These are phyloP conservation scores for Metaphire vulgaris DNA, from an alignment of 1,140 invertebrate genomes.

Conservation along the genomic window DNA sequence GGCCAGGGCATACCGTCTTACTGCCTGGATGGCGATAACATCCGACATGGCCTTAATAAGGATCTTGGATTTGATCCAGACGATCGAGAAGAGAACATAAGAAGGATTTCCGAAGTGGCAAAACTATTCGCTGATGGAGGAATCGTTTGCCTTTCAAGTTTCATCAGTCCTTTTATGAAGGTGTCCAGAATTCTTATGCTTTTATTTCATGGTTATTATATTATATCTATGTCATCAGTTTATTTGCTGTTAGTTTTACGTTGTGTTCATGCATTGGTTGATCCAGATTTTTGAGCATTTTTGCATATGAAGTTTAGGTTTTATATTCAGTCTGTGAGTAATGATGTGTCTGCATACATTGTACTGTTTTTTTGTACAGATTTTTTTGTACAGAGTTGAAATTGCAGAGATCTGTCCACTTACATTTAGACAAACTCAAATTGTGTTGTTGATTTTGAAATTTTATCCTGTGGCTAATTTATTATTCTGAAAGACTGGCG, in stretches of 20 bases:
- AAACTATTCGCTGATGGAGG: constrained; percentile 97
- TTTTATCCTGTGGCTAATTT: background rate
- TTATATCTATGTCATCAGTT: background rate
- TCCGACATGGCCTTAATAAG: constrained; percentile 88
- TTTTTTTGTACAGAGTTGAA: no score
- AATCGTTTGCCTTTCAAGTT: constrained; percentile 88
- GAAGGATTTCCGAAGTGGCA: constrained; percentile 89
- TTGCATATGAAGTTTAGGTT: background rate
- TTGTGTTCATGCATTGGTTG: background rate
- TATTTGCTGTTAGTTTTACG: background rate
- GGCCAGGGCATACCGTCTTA: constrained; percentile 83
- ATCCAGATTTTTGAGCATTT: background rate
- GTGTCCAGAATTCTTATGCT: constrained; percentile 51
- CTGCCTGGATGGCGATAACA: constrained; percentile 94
- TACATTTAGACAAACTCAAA: background rate
- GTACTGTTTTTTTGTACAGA: no score
- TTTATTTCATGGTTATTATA: background rate
- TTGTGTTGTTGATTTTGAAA: background rate
- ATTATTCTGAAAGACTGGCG: background rate
- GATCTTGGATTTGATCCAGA: constrained; percentile 88
- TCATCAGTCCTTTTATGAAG: constrained; percentile 92
- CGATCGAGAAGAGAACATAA: constrained; percentile 94
- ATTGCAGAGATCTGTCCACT: no score
- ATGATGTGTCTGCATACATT: no score
- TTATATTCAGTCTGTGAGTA: background rate